Evolutionary conservation across 2,888 invertebrate species (phyloP), one percentile per base, ranked within the genome.

Genomic region (Dolichopus griseipennis): DNA sequence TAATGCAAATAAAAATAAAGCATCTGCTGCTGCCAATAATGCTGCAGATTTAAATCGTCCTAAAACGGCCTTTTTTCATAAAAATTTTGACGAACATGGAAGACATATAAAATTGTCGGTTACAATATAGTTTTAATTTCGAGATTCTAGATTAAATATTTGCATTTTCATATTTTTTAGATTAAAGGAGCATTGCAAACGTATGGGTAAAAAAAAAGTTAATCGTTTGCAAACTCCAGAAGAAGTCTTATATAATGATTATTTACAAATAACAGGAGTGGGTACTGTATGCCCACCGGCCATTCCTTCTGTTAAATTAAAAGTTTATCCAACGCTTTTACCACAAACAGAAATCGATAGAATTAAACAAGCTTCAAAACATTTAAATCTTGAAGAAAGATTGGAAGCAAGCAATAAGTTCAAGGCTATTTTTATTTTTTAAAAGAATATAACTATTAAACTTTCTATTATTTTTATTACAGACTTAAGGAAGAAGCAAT

Each of bases 281-380:
- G 15, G 63, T 18, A 27, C 15, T 12, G 63, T 18, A 8, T 27
- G 63, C 12, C 27, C 27, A 18, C 15, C 15, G 4, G 18, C 63
- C 6, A 15, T 27, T 27, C 18, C 22, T 27, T 33, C 63, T 15
- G 52, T 22, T 41, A 65, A 68, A 33, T 52, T 67, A 20, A 64
- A 62, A 10, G 18, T 82, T 68, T 84, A 85, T 72, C 86, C 88
- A 0, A 87, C 85, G 4, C 79, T 89, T 61, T 83, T 88, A 76
- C 84, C 85, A 0, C 83, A 83, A 68, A 78, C 81, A 0, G 89
- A 91, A 71, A 87, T 85, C 70, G 82, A 86, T 1, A 79, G 87
- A 43, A 76, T 90, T 5, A 83, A 85, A 75, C 81, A 83, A 63
- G 86, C 87, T 70, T 85, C 88, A 0, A 84, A 81, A 78, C 85